Evolutionary conservation across 2,888 invertebrate species (phyloP).

Genomic region (Ectobius pallidus): DNA sequence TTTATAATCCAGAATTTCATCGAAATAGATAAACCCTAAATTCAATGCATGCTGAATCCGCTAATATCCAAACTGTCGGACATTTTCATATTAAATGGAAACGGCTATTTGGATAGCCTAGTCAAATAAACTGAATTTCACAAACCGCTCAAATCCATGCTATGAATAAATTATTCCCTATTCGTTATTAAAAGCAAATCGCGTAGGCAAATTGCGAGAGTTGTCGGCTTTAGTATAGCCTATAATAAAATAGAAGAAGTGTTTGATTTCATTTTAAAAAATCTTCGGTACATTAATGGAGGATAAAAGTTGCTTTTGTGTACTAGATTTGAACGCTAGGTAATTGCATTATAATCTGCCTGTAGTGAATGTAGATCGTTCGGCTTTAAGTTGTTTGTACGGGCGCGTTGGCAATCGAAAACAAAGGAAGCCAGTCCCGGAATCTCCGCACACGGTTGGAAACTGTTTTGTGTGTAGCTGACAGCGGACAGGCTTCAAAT

Average conservation of each 20-base stretch:
- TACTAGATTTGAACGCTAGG: not conserved
- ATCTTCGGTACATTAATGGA: not conserved
- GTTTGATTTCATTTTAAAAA: not conserved
- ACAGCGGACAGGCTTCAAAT: constrained; percentile 13
- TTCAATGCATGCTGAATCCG: too few species aligned
- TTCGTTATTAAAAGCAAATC: too few species aligned
- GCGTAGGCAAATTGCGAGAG: too few species aligned
- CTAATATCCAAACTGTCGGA: too few species aligned
- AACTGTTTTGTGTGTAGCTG: constrained; percentile 10
- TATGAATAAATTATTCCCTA: too few species aligned
- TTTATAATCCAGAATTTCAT: too few species aligned
- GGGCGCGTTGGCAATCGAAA: not conserved
- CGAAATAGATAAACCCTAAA: too few species aligned
- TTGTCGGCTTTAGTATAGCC: too few species aligned
- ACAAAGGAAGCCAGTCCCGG: constrained; percentile 15
- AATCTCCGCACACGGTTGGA: not conserved
- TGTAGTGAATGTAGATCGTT: constrained; percentile 1
- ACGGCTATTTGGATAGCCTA: too few species aligned
- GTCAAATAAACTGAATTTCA: not conserved
- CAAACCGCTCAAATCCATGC: too few species aligned
- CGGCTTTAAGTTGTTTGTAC: constrained; percentile 12
- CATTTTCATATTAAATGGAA: too few species aligned
- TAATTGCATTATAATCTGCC: not conserved
- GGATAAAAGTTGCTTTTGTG: not conserved
- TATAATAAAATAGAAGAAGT: not conserved